phyloP scores from a whole-genome alignment of 1,140 invertebrate genomes.

The Eciton burchellii region DNA sequence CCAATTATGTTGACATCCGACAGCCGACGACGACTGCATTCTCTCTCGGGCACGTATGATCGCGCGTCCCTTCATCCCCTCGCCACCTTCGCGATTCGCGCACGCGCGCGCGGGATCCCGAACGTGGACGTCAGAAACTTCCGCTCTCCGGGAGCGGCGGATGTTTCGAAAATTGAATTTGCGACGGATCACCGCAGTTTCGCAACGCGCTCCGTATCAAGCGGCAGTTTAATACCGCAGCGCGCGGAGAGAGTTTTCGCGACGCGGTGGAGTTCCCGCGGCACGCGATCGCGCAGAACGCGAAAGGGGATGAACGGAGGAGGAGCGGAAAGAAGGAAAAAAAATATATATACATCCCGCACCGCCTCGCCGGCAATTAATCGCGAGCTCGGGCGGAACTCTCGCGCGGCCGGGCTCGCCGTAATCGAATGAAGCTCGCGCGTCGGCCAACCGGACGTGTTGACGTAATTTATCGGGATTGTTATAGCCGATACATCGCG shows the following conservation, averaged over 20 bases:
- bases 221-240: slow-evolving; percentile 31
- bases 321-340: neutral
- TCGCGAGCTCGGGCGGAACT: slow-evolving; percentile 17
- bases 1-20: slow-evolving; percentile 73
- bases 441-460: slow-evolving; percentile 6
- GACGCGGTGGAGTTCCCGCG: neutral
- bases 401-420: slow-evolving; percentile 15
- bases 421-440: slow-evolving; percentile 47
- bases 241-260: slow-evolving; percentile 16
- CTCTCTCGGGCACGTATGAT: slow-evolving; percentile 32
- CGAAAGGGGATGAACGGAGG: neutral
- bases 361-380: slow-evolving; percentile 19
- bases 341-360: neutral
- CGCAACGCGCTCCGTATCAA: slow-evolving; percentile 30
- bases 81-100: neutral
- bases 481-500: slow-evolving; percentile 23
- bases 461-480: slow-evolving; percentile 53
- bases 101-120: neutral
- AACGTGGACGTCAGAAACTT: slow-evolving; percentile 53
- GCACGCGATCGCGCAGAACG: neutral
- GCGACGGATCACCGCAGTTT: slow-evolving; percentile 64
- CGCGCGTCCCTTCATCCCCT: neutral
- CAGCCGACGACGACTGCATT: slow-evolving; percentile 52
- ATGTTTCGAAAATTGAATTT: slow-evolving; percentile 73
- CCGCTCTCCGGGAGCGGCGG: slow-evolving; percentile 45